Evolutionary conservation across 2,113 vertebrate genomes (phyloP), one percentile per base, ranked within the genome.

Genomic region (Lamprotornis superbus): DNA sequence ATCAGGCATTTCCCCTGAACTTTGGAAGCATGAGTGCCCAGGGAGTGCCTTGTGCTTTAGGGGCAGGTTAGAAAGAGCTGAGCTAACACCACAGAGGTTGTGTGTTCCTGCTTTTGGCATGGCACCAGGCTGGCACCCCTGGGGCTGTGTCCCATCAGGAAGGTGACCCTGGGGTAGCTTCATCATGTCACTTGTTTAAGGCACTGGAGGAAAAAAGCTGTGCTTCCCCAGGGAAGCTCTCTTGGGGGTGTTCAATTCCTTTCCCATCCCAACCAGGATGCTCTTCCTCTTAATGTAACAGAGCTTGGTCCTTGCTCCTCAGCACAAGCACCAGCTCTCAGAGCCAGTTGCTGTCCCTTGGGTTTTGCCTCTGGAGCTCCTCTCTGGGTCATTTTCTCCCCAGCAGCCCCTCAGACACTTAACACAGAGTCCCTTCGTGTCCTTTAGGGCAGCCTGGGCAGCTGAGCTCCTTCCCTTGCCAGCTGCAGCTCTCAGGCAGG

Each of bases 401-500:
- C 44, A 28, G 2, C 21, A 88, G 35, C 44, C 31, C 53, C 42
- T 4, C 80, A 92, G 67, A 76, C 22, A 56, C 15, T n/a, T 60
- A 56, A 56, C 10, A 3, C 22, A 25, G 83, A 53, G 81, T 79
- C n/a, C 35, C 53, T 78, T 0, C 5, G 1, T 80, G 79, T 68
- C 71, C 53, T 71, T 87, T 37, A 85, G 64, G 39, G 49, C 77
- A 64, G 49, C 53, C 40, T 0, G 1, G 52, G 63, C 67, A 50
- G 7, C 87, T 81, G 55, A 93, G 92, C 83, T 87, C 42, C 68
- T 73, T 85, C 40, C 71, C 82, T 80, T 53, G 73, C 71, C 94
- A 95, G 90, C 94, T 96, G 95, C 90, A 83, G 90, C 88, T 83
- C 75, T 82, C 71, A 46, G 56, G 59, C 12, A 11, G 46, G 82